A percentile compares a stretch with the other conserved stretches of the same genome.
phyloP scores from a whole-genome alignment of 1,140 invertebrate species.

The Sesamia nonagrioides region DNA sequence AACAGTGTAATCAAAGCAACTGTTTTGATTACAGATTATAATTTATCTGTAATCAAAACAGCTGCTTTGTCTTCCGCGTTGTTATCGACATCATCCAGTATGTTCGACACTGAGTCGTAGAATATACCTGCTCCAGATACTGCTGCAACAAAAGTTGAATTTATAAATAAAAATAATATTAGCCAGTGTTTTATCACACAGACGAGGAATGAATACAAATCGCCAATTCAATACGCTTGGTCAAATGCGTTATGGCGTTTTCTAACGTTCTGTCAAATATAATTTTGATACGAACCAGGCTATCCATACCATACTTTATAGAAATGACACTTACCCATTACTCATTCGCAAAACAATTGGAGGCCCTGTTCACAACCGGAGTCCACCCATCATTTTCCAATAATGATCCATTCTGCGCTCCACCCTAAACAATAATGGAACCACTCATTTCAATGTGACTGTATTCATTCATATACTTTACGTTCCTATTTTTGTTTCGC shows the following conservation, averaged over 20 bases:
- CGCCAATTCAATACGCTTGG: no score
- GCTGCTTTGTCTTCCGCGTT: conserved; percentile 25
- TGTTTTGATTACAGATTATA: conserved; percentile 31
- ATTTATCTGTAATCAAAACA: conserved; percentile 20
- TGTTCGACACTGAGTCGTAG: not conserved
- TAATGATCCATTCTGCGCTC: conserved; percentile 28
- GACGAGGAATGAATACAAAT: not conserved
- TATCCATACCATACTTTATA: not conserved
- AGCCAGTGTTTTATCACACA: not conserved
- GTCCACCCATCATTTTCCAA: conserved; percentile 24
- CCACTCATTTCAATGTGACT: conserved; percentile 18
- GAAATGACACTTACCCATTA: not conserved
- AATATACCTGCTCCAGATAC: not conserved
- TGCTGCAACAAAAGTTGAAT: not conserved
- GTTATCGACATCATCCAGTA: conserved; percentile 6
- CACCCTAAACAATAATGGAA: conserved; percentile 12
- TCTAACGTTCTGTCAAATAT: not conserved
- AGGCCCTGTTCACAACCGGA: not conserved
- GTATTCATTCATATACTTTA: conserved; percentile 37
- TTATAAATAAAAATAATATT: not conserved
- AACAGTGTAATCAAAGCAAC: conserved; percentile 3
- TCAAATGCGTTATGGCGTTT: no score
- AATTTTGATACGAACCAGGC: not conserved
- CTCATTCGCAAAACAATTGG: conserved; percentile 20
- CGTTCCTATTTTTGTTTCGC: conserved; percentile 60